Conservation (phyloP, 2,797 vertebrate species). For the Thalassophryne amazonica region DNA sequence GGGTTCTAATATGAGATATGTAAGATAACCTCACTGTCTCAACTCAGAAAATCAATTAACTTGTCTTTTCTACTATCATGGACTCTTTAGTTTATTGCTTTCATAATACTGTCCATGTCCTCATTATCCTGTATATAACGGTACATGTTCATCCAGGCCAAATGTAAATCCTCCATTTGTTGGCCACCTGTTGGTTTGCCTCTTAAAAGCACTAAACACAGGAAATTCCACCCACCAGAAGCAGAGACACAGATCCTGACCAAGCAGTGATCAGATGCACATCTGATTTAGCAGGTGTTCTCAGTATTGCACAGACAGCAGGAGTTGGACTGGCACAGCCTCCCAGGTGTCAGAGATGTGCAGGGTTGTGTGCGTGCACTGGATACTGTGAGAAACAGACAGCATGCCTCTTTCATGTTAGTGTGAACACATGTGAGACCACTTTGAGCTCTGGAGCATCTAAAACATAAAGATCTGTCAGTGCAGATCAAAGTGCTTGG, state of each 20-base stretch:
- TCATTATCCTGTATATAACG: slow-evolving; percentile 2
- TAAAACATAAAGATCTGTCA: slow-evolving; percentile 31
- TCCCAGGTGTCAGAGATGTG: slow-evolving; percentile 60
- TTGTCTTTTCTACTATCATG: no score
- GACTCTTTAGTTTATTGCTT: not conserved
- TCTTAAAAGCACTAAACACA: slow-evolving; percentile 25
- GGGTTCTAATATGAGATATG: no score
- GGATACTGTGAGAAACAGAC: slow-evolving; percentile 24
- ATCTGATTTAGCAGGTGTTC: slow-evolving; percentile 69
- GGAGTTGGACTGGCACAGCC: slow-evolving; percentile 42
- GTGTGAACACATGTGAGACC: slow-evolving; percentile 17
- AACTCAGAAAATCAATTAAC: no score
- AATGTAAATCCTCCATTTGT: slow-evolving; percentile 28
- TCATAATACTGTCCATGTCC: slow-evolving; percentile 6
- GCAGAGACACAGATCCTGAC: slow-evolving; percentile 68
- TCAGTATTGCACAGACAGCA: slow-evolving; percentile 37
- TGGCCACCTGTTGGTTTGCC: slow-evolving; percentile 56
- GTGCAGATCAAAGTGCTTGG: slow-evolving; percentile 47
- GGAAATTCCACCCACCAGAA: slow-evolving; percentile 39
- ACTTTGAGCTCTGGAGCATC: slow-evolving; percentile 32
- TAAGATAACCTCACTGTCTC: no score
- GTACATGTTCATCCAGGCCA: slow-evolving; percentile 16
- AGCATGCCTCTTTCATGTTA: slow-evolving; percentile 14
- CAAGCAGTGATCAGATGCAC: slow-evolving; percentile 51
- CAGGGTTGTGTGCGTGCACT: slow-evolving; percentile 14